Base-by-base conservation (phyloP, 2,113 vertebrate species). In the Phaethon lepturus region DNA sequence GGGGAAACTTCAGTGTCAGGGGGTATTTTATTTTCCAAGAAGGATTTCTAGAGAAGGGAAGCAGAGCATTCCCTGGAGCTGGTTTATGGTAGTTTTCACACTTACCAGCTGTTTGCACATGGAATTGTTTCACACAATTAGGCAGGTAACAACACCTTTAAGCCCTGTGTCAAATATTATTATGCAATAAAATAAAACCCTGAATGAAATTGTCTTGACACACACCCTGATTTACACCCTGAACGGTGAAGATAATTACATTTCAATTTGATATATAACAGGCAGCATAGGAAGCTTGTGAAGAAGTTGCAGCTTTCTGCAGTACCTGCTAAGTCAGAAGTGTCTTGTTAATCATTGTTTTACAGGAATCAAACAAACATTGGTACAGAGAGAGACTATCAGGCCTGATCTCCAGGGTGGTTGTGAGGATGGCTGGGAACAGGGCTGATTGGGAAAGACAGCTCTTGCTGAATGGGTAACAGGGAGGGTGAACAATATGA, bases 91-190 rank as follows among this genome's bases (percentile, higher is more conserved):
- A 33, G 19, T 82, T 91, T 85, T 80, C 86, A 86, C 10, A 20
- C 90, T 93, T 76, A 71, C 64, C 76, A 92, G 95, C 89, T 97
- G 96, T 97, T 98, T 98, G 96, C 95, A 94, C 96, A 95, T 76
- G 93, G 95, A 97, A 97, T 96, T 63, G 92, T 98, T 97, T 98
- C 96, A 59, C 60, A 15, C 64, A 86, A 98, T 98, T 98, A 97
- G 95, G 95, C 97, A 97, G 97, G 97, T 98, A 98, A 98, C 96
- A 96, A 97, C 97, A 98, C 97, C 97, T 97, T 97, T 95, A 98
- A 98, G 97, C 95, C 91, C 96, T 94, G 95, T 86, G 94, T 97
- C 96, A 98, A 97, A 98, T 97, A 97, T 96, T 93, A 98, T 96
- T 97, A 97, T 5, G 12, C 95, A 93, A 96, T 98, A 97, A 98